Conservation (phyloP, 2,888 invertebrate genomes). For the Ariolimax columbianus region DNA sequence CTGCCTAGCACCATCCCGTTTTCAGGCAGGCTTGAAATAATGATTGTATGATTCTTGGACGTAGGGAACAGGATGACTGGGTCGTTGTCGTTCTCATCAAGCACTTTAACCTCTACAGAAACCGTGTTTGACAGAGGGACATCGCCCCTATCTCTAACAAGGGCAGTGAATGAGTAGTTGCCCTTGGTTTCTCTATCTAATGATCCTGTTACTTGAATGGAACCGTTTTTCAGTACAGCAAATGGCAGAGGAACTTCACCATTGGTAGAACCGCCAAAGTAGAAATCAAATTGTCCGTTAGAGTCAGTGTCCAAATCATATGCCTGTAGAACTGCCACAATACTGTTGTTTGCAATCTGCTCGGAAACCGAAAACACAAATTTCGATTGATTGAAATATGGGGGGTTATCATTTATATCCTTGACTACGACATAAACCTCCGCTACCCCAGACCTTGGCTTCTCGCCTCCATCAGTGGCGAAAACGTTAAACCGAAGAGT, state of each 20-base stretch:
- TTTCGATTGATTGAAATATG: constrained; percentile 46
- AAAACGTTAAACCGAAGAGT: constrained; percentile 60
- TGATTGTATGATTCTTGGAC: constrained; percentile 96
- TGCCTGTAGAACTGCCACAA: constrained; percentile 50
- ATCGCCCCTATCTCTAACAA: constrained; percentile 70
- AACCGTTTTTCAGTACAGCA: constrained; percentile 84
- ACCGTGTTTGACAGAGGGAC: constrained; percentile 59
- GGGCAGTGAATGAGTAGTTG: constrained; percentile 66
- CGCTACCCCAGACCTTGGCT: constrained; percentile 60
- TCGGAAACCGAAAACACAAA: constrained; percentile 54
- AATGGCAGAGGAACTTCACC: constrained; percentile 52
- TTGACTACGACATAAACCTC: constrained; percentile 43
- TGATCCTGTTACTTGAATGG: constrained; percentile 89
- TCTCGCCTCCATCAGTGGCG: constrained; percentile 60
- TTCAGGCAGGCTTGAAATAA: constrained; percentile 59
- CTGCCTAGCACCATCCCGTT: constrained; percentile 47
- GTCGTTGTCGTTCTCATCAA: constrained; percentile 70
- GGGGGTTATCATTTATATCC: constrained; percentile 57
- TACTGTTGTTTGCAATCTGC: constrained; percentile 28
- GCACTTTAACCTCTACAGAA: constrained; percentile 62
- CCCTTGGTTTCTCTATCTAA: constrained; percentile 84
- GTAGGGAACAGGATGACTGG: constrained; percentile 89
- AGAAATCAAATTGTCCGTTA: constrained; percentile 52
- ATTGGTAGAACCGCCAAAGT: constrained; percentile 30
- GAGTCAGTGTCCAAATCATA: constrained; percentile 50